A percentile compares a stretch with the other conserved stretches of the same genome.
phyloP scores from a whole-genome alignment of 1,140 invertebrate species.

The Harpegnathos saltator region DNA sequence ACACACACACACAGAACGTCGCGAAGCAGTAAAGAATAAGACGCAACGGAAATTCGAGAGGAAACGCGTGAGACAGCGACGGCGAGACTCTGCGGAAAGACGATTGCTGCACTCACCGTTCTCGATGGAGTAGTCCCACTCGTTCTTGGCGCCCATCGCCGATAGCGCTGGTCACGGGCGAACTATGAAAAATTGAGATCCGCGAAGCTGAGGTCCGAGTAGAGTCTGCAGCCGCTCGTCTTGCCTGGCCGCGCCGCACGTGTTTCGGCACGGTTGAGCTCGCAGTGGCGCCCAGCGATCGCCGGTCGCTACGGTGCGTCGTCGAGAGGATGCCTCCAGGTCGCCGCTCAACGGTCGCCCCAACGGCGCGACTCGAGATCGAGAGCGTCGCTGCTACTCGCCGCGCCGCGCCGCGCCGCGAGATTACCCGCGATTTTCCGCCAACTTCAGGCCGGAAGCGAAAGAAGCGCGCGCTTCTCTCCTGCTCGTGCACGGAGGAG shows the following conservation, averaged over 20 bases:
- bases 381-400: background rate
- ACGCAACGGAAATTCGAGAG: background rate
- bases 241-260: conserved; percentile 68
- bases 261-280: conserved; percentile 17
- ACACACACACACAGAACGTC: too few species aligned
- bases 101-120: conserved; percentile 77
- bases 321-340: background rate
- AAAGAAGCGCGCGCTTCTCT: background rate
- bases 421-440: background rate
- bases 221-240: conserved; percentile 81
- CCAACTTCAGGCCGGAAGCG: too few species aligned
- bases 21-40: background rate
- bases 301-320: background rate
- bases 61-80: too few species aligned
- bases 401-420: too few species aligned
- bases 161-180: conserved; percentile 22
- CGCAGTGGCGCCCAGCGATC: conserved; percentile 1
- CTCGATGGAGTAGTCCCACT: conserved; percentile 82
- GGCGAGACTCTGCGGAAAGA: too few species aligned
- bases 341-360: background rate
- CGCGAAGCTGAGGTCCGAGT: conserved; percentile 83
- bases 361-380: too few species aligned
- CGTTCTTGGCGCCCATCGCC: conserved; percentile 80
- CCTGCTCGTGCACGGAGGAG: too few species aligned
- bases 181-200: conserved; percentile 80